Evolutionary conservation across 1,140 invertebrate genomes (phyloP).

Genomic region (Drosophila arawakana): DNA sequence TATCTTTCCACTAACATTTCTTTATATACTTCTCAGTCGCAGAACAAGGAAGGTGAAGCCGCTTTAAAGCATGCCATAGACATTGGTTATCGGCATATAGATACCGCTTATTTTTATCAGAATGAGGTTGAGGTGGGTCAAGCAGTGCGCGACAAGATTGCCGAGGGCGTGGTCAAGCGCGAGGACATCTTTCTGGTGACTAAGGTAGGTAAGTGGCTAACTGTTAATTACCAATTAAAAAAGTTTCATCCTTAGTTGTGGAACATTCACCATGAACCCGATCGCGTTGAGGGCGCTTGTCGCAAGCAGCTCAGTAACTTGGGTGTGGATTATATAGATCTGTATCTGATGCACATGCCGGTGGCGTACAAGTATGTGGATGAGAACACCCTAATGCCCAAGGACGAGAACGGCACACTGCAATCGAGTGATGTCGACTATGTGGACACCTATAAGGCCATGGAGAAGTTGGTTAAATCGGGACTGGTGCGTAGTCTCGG

Average conservation of each 20-base stretch:
- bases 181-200: conserved; percentile 94
- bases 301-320: conserved; percentile 86
- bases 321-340: conserved; percentile 88
- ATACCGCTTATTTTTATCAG: conserved; percentile 92
- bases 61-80: conserved; percentile 90
- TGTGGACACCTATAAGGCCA: conserved; percentile 85
- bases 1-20: background rate
- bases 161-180: conserved; percentile 88
- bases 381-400: conserved; percentile 71
- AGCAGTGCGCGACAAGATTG: conserved; percentile 88
- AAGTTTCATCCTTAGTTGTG: conserved; percentile 74
- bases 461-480: conserved; percentile 86
- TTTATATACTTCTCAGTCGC: conserved; percentile 85
- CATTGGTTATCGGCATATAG: conserved; percentile 92
- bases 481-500: conserved; percentile 88
- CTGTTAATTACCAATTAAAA: background rate
- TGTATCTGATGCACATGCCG: conserved; percentile 90
- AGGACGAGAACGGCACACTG: conserved; percentile 81
- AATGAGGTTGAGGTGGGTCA: conserved; percentile 92
- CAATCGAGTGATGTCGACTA: conserved; percentile 84
- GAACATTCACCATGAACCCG: conserved; percentile 85
- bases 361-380: conserved; percentile 85
- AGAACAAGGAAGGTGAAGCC: conserved; percentile 87
- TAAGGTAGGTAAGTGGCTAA: conserved; percentile 86
- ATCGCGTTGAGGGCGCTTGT: conserved; percentile 84